Evolutionary conservation across 2,888 invertebrate genomes (phyloP), one percentile per base, ranked within the genome.

Genomic region (Druceiella hillmani): DNA sequence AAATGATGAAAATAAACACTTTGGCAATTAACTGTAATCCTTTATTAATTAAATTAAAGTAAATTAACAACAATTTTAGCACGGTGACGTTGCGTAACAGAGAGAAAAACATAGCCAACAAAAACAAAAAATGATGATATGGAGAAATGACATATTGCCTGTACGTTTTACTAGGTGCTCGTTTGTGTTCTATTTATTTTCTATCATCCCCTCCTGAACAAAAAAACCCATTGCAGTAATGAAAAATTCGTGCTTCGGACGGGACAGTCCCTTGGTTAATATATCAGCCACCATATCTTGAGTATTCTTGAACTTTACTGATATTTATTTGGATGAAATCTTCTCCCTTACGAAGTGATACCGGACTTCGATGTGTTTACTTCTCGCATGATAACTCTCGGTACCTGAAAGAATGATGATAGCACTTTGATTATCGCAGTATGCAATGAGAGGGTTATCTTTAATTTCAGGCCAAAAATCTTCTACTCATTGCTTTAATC

Each of bases 351-450:
- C 20, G 10, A 49, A 50, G 33, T 50, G 47, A 15, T 45, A 47
- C 5, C 47, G 46, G 7, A 47, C 40, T 20, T 50, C 49, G 6
- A 48, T 49, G 20, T 50, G 46, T 36, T 49, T 48, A 27, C 48
- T 50, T 13, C 48, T 38, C 3, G 44, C 38, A 14, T 49, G 46
- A 27, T 50, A 50, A 4, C 27, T 27, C n/a, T 22, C 41, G 17
- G 40, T 35, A 17, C 41, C 47, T 50, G 48, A 43, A 52, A 50
- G 25, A 36, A 47, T 45, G n/a, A n/a, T n/a, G 36, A 50, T 50
- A 1, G 47, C 47, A 41, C 51, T 49, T 27, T 49, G 44, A 42
- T 47, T 50, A 44, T 50, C 48, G 28, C 47, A 46, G 31, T 44
- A 47, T 13, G 47, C 9, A 11, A 15, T 17, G 7, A 49, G 38